phyloP scores from a whole-genome alignment of 1,140 invertebrate genomes.

The Platorchestia sp. region DNA sequence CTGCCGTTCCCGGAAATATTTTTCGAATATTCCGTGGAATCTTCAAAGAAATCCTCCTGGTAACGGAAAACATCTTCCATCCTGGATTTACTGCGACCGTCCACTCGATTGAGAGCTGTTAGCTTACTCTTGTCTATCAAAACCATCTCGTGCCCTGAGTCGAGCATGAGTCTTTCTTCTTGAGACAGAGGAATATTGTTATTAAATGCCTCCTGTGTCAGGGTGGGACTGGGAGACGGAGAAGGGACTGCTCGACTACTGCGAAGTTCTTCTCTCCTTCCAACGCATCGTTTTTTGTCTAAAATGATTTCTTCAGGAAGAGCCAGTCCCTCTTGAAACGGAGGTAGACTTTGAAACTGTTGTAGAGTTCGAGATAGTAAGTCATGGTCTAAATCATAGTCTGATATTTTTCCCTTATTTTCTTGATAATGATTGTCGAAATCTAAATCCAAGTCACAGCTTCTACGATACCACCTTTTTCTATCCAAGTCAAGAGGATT shows the following conservation, averaged over 20 bases:
- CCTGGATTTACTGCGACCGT: constrained; percentile 47
- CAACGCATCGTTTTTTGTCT: constrained; percentile 12
- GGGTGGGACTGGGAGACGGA: not conserved
- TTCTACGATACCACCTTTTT: constrained; percentile 64
- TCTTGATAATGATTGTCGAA: constrained; percentile 60
- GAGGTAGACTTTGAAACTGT: constrained; percentile 42
- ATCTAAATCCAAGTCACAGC: constrained; percentile 65
- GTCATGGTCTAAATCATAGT: constrained; percentile 51
- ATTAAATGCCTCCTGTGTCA: not conserved
- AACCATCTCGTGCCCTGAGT: constrained; percentile 40
- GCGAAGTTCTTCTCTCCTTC: constrained; percentile 44
- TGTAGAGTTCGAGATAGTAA: constrained; percentile 26
- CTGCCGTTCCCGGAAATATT: constrained; percentile 24
- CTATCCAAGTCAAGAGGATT: constrained; percentile 46
- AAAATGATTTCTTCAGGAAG: constrained; percentile 39
- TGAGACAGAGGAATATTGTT: constrained; percentile 12
- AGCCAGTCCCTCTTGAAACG: constrained; percentile 28
- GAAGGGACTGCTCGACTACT: not conserved
- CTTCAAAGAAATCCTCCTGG: not conserved
- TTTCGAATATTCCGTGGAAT: not conserved
- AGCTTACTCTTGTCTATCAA: constrained; percentile 2
- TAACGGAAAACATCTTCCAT: constrained; percentile 29
- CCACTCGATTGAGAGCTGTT: not conserved
- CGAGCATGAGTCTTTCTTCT: constrained; percentile 10
- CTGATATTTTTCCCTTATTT: not conserved